phyloP scores from a whole-genome alignment of 2,113 vertebrate genomes.

The Parotia lawesii region DNA sequence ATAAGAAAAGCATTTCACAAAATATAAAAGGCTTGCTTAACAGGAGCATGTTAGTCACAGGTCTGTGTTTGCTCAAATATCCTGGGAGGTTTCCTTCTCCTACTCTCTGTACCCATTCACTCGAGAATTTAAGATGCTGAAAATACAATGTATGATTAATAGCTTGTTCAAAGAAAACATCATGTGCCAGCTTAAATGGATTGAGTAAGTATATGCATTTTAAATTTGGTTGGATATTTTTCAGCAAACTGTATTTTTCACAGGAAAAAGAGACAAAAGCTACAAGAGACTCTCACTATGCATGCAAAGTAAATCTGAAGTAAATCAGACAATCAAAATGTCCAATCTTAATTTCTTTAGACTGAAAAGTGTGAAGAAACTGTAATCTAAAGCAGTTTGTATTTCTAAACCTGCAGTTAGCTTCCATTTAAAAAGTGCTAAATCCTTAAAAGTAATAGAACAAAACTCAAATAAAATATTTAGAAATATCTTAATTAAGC shows the following conservation, averaged over 20 bases:
- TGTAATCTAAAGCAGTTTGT: background rate
- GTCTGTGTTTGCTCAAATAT: background rate
- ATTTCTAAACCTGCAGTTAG: background rate
- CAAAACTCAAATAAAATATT: background rate
- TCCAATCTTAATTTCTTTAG: background rate
- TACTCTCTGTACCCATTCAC: background rate
- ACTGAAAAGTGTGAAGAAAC: background rate
- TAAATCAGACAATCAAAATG: background rate
- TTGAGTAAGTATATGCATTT: background rate
- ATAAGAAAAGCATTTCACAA: background rate
- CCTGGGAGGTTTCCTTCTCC: background rate
- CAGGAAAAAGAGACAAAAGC: background rate
- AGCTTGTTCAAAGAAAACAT: background rate
- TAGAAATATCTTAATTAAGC: background rate
- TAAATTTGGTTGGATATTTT: background rate
- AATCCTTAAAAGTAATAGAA: background rate
- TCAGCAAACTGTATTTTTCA: background rate
- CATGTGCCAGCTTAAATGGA: background rate
- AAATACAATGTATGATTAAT: background rate
- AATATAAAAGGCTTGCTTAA: background rate
- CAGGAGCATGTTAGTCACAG: background rate
- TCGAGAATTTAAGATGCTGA: background rate
- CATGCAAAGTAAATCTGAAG: background rate
- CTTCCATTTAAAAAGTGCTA: background rate
- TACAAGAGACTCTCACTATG: background rate